Percentiles rank a stretch among this genome's conserved stretches.
Conservation (phyloP, 2,888 invertebrate genomes). For the Lepidochitona cinerea region DNA sequence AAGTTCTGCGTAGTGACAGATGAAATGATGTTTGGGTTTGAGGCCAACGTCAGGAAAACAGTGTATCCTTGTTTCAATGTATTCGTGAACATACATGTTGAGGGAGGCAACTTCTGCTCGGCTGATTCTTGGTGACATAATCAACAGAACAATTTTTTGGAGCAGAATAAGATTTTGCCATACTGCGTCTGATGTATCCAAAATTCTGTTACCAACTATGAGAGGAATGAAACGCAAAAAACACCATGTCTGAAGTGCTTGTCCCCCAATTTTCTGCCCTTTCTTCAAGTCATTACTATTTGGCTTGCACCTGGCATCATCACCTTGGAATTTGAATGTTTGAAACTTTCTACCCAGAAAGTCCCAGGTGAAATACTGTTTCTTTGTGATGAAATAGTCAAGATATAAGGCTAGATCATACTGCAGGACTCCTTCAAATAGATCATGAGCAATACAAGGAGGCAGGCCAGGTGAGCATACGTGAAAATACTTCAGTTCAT, state of each 20-base stretch:
- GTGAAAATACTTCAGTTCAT: background rate
- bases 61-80: background rate
- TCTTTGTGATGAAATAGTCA: background rate
- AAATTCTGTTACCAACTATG: background rate
- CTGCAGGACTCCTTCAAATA: background rate
- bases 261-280: background rate
- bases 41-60: background rate
- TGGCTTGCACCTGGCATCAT: background rate
- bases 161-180: background rate
- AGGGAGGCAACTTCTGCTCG: background rate
- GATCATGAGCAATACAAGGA: background rate
- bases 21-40: background rate
- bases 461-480: slow-evolving; percentile 2
- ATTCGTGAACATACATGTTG: background rate
- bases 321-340: background rate
- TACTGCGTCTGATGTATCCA: background rate
- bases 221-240: background rate
- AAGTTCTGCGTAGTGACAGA: background rate
- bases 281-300: background rate
- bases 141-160: background rate
- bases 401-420: background rate
- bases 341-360: background rate
- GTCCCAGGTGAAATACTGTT: background rate
- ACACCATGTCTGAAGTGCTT: background rate
- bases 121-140: background rate